phyloP scores from a whole-genome alignment of 2,797 vertebrate species.

The Scolopax rusticola region DNA sequence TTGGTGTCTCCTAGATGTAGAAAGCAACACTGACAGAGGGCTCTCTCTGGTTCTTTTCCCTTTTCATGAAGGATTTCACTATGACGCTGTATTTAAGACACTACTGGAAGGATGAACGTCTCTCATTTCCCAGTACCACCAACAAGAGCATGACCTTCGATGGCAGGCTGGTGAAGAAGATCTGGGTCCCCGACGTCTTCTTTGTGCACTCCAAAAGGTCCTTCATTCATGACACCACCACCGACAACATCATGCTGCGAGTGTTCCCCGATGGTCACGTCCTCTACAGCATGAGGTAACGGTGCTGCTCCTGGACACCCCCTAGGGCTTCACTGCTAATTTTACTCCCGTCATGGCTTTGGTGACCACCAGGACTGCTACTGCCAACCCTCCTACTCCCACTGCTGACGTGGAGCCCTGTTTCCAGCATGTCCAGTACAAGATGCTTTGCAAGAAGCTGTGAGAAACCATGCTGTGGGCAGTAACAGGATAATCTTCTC shows the following conservation, averaged over 20 bases:
- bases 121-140: slow-evolving; percentile 91
- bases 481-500: slow-evolving; percentile 29
- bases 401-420: not conserved
- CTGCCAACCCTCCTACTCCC: not conserved
- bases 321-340: not conserved
- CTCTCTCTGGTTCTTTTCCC: not conserved
- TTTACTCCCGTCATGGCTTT: not conserved
- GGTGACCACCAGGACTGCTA: not conserved
- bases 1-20: not conserved
- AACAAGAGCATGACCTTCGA: slow-evolving; percentile 99
- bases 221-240: slow-evolving; percentile 95
- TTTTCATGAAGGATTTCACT: slow-evolving; percentile 89
- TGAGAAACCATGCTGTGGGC: not conserved
- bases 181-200: slow-evolving; percentile 98
- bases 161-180: slow-evolving; percentile 94
- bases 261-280: slow-evolving; percentile 95
- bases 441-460: not conserved
- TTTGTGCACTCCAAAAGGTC: slow-evolving; percentile 98
- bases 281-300: slow-evolving; percentile 95
- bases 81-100: slow-evolving; percentile 97
- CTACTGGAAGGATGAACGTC: slow-evolving; percentile 96
- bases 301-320: not conserved
- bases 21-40: not conserved
- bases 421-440: not conserved
- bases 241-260: slow-evolving; percentile 95